phyloP scores from a whole-genome alignment of 53 echinoderm and acorn worm species.

The Patiria pectinifera region DNA sequence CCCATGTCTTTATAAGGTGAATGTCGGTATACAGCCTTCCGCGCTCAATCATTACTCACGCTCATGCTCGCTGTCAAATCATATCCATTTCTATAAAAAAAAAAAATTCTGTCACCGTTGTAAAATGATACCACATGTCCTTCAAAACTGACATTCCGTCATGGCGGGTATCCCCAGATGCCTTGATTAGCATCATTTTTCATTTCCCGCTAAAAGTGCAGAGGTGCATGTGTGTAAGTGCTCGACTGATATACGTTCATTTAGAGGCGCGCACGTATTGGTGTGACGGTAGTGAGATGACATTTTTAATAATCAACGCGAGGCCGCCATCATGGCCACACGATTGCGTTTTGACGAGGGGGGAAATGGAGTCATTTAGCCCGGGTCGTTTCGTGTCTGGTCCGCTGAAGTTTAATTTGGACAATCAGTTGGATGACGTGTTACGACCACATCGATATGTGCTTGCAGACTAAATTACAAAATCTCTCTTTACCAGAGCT shows the following conservation, averaged over 20 bases:
- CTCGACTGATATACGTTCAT: conserved; percentile 24
- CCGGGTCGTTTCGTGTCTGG: conserved; percentile 25
- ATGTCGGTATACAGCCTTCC: conserved; percentile 10
- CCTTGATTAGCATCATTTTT: background rate
- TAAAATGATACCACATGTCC: conserved; percentile 43
- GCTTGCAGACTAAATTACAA: background rate
- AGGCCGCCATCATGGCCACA: conserved; percentile 13
- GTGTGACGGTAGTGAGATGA: conserved; percentile 25
- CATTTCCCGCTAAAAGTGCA: conserved; percentile 38
- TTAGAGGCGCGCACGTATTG: conserved; percentile 4
- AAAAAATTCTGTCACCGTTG: conserved; percentile 4
- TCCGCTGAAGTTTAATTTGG: background rate
- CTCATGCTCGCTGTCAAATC: conserved; percentile 11
- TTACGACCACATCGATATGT: background rate
- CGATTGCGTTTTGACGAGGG: conserved; percentile 8
- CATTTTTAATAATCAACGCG: conserved; percentile 37
- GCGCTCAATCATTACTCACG: background rate
- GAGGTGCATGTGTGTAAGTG: background rate
- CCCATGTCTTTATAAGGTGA: conserved; percentile 52
- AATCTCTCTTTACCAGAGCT: background rate
- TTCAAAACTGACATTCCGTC: conserved; percentile 10
- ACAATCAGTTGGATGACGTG: background rate
- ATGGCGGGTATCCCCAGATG: background rate
- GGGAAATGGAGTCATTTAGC: conserved; percentile 4
- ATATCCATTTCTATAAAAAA: background rate